phyloP scores from a whole-genome alignment of 2,888 invertebrate genomes.

The Macaria notata region DNA sequence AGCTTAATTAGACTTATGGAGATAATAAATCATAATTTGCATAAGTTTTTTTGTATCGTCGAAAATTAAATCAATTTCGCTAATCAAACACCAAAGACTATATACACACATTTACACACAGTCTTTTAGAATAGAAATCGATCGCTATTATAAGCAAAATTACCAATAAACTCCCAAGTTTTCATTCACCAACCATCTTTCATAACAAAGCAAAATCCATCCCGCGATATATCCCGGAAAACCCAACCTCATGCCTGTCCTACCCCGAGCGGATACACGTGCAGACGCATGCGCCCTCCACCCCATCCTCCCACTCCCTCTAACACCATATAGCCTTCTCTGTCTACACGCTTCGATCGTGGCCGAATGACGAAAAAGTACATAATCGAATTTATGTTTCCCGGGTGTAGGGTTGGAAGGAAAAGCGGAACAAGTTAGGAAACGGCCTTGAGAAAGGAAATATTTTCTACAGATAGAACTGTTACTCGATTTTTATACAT shows the following conservation, averaged over 20 bases:
- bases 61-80: no score
- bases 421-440: conserved; percentile 33
- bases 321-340: conserved; percentile 47
- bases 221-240: conserved; percentile 41
- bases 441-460: conserved; percentile 54
- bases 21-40: no score
- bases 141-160: no score
- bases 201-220: conserved; percentile 26
- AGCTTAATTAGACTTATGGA: no score
- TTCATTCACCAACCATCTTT: no score
- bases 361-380: conserved; percentile 78
- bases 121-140: no score
- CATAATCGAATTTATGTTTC: conserved; percentile 75
- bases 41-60: no score
- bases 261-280: conserved; percentile 57
- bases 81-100: no score
- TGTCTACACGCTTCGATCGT: conserved; percentile 72
- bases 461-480: no score
- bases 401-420: conserved; percentile 53
- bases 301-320: conserved; percentile 44
- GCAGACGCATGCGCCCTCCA: conserved; percentile 67
- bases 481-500: no score
- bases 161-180: no score
- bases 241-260: conserved; percentile 39
- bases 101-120: no score